phyloP scores from a whole-genome alignment of 2,888 invertebrate species.

The Saturnia pavonia region DNA sequence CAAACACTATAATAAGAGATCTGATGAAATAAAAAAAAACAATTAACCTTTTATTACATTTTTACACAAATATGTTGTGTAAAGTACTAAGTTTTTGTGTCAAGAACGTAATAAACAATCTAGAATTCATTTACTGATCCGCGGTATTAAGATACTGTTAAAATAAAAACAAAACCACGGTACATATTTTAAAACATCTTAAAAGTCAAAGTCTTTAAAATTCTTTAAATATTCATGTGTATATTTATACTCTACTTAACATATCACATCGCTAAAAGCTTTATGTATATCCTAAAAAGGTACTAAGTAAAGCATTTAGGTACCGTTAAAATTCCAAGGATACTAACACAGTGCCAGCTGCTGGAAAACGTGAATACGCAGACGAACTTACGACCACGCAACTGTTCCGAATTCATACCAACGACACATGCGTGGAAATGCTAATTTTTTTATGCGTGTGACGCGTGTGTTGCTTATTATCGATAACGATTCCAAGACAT shows the following conservation, averaged over 20 bases:
- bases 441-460: constrained; percentile 48
- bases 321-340: constrained; percentile 12
- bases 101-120: background rate
- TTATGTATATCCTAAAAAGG: constrained; percentile 8
- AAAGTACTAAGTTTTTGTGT: no score
- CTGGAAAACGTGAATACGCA: background rate
- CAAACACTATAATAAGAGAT: no score
- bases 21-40: no score
- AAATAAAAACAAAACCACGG: background rate
- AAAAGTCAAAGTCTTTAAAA: background rate
- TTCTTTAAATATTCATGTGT: background rate
- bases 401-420: constrained; percentile 40
- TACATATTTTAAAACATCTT: background rate
- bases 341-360: background rate
- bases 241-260: constrained; percentile 9
- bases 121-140: background rate
- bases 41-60: no score
- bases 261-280: constrained; percentile 1
- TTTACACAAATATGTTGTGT: no score
- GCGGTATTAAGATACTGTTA: background rate
- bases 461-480: constrained; percentile 34
- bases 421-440: constrained; percentile 52
- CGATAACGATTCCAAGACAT: constrained; percentile 14
- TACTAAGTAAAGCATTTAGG: constrained; percentile 5
- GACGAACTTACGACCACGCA: constrained; percentile 32